phyloP scores from a whole-genome alignment of 2,888 invertebrate species.

The Ecliptopera silaceata region DNA sequence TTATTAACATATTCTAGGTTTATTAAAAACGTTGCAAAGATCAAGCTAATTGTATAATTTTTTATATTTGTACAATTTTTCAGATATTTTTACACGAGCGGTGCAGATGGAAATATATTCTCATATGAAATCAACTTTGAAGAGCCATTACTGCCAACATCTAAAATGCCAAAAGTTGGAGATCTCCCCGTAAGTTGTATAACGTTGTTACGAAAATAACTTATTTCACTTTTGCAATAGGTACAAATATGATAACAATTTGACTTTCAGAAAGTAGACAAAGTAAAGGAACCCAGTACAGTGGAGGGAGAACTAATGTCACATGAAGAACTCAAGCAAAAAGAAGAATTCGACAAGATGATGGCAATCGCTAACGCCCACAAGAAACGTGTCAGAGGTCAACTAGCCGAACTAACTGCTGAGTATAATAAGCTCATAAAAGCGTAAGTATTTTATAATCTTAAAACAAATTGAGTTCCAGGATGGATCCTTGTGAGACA shows the following conservation, averaged over 20 bases:
- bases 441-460: constrained; percentile 60
- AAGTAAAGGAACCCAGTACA: constrained; percentile 62
- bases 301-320: constrained; percentile 73
- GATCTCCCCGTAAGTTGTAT: constrained; percentile 52
- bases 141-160: constrained; percentile 51
- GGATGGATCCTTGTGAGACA: not conserved
- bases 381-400: constrained; percentile 82
- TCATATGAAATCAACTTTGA: constrained; percentile 83
- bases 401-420: constrained; percentile 80
- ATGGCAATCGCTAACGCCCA: constrained; percentile 85
- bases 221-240: not conserved
- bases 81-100: constrained; percentile 84
- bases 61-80: constrained; percentile 3
- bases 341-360: constrained; percentile 85
- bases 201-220: too few relatives aligned
- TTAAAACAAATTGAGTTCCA: constrained; percentile 4
- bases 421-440: constrained; percentile 83
- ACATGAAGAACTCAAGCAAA: constrained; percentile 87
- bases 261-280: constrained; percentile 48
- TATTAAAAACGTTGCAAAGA: not conserved
- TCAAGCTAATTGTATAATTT: not conserved
- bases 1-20: not conserved
- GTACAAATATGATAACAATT: not conserved
- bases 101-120: constrained; percentile 91
- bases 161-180: constrained; percentile 28